Base-by-base conservation (phyloP, 2,888 invertebrate species). In the Drosophila diplacantha region DNA sequence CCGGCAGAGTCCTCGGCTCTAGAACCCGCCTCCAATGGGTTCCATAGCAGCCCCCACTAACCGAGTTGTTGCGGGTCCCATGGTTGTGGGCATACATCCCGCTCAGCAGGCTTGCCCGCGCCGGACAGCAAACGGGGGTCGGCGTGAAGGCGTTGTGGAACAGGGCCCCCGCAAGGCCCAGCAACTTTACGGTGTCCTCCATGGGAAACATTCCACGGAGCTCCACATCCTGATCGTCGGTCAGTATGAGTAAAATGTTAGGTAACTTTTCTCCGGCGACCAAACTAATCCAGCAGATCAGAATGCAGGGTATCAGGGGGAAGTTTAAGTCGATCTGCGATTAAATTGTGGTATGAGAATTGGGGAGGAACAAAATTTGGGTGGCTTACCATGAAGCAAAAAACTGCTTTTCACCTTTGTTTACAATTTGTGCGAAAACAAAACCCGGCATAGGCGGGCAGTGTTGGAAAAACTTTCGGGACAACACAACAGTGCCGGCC, bases 121-220 rank as follows among this genome's bases (percentile, higher is more conserved):
- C 95, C 0, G 97, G 97, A 73, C 97, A 97, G 87, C 97, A 97
- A 39, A 97, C 91, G 0, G 97, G 96, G 0, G 94, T 93, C 38
- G 93, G 93, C 1, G 93, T 94, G 88, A 93, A 96, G 72, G 94
- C 92, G 88, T 95, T 95, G 9, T 88, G 87, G 86, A 94, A 94
- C 4, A 92, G 92, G 26, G 91, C 90, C 24, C 96, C 95, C 72
- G 90, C 87, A 53, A 90, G 89, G 14, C 90, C 92, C 67, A 95
- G 89, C 63, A 93, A 88, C 65, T 90, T 89, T 58, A 89, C 86
- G 2, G 93, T 93, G 82, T 91, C 91, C 77, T 87, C 88, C 91
- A 95, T 91, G 7, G 94, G 93, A 24, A 87, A 90, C 91, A 95
- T 91, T 51, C 95, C 93, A 85, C 93, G 92, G 49, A 96, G 88